A percentile compares a stretch with the other conserved stretches of the same genome.
Conservation (phyloP, 1,140 invertebrate species). For the Nephotettix cincticeps region DNA sequence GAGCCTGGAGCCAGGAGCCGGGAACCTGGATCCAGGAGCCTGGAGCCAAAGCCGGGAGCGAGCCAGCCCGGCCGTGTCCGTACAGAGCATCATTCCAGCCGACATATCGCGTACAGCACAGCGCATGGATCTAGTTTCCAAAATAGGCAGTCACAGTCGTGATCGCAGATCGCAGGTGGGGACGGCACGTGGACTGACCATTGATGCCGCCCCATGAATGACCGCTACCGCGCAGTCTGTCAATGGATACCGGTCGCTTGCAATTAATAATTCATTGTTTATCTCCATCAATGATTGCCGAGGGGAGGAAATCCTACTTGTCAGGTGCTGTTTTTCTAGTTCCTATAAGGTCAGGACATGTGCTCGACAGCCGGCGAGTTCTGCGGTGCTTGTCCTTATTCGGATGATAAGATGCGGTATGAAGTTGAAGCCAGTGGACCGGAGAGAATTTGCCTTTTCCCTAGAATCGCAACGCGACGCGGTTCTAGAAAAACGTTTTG, state of each 20-base stretch:
- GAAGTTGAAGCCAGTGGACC: neutral
- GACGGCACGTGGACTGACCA: neutral
- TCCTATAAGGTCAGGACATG: neutral
- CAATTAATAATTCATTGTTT: neutral
- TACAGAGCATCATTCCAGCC: too few species aligned
- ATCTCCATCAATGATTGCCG: neutral
- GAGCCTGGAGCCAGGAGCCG: too few species aligned
- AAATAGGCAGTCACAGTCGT: too few species aligned
- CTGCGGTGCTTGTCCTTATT: neutral
- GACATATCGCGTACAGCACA: too few species aligned
- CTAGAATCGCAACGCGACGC: neutral
- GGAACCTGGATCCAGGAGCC: too few species aligned
- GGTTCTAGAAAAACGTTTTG: neutral
- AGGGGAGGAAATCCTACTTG: neutral
- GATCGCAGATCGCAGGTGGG: neutral
- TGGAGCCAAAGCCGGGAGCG: too few species aligned
- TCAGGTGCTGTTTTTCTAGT: neutral
- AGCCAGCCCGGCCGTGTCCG: too few species aligned
- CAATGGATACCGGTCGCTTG: neutral
- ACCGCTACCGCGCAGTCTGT: neutral
- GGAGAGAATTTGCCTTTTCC: neutral
- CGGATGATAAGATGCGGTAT: neutral
- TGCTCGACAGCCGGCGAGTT: neutral
- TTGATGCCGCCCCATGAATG: neutral
- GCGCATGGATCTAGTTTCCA: too few species aligned